Evolutionary conservation across 2,113 vertebrate species (phyloP), one percentile per base, ranked within the genome.

Genomic region (Sisor rabdophorus): DNA sequence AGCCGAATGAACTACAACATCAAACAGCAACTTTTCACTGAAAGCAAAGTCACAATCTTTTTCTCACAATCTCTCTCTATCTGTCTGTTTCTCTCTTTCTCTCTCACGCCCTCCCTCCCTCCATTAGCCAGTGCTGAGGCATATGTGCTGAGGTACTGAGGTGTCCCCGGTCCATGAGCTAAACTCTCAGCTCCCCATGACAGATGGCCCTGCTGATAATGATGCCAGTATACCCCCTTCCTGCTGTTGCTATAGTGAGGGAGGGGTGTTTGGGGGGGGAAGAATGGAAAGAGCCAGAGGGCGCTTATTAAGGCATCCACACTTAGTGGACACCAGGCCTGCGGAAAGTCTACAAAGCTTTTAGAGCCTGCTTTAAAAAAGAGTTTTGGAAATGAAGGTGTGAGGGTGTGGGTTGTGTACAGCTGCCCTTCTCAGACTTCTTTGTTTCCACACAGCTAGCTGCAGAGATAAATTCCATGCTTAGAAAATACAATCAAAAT

Each of bases 131-230:
- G 75, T 69, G 73, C 60, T 36, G 73, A 80, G 76, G 75, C 79
- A 83, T 83, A 80, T 83, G 79, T 80, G 67, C 76, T 54, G 55
- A 78, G 69, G 59, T 77, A 74, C 79, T 73, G 80, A 71, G 47
- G 56, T 64, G 75, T 67, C 67, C 71, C 58, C 71, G 40, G 56
- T 64, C 69, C 71, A 60, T 69, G 75, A 79, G 73, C 78, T 76
- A 76, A 80, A 68, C 71, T 76, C 71, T 78, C 63, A 86, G 88
- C 90, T 87, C 89, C 87, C 82, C 32, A 73, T 89, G 93, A 92
- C 93, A 95, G 94, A 94, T 94, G 94, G 93, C 91, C 90, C 85
- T 85, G 75, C 87, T 93, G 91, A 94, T 94, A 93, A 93, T 93
- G 92, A 93, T 84, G 87, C 90, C 87, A 82, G 84, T 89, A 89